phyloP scores from a whole-genome alignment of 2,797 vertebrate species.

The Dromococcyx pavoninus region DNA sequence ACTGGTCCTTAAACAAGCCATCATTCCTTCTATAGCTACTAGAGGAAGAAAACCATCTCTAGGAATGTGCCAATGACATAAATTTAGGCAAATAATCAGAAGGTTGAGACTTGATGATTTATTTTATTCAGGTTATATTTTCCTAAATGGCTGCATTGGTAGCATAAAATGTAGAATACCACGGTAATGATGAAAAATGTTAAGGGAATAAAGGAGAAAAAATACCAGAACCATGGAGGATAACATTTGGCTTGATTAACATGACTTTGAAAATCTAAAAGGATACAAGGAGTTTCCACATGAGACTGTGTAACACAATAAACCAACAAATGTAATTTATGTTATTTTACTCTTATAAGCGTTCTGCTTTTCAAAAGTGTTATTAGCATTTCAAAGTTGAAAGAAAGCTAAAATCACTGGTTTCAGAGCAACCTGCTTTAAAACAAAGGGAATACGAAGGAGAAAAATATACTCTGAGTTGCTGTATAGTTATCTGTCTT shows the following conservation, averaged over 20 bases:
- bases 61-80: neutral
- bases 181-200: neutral
- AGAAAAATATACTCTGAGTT: neutral
- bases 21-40: too few relatives aligned
- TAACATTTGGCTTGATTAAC: constrained; percentile 1
- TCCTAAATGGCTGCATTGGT: neutral
- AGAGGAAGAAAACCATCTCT: neutral
- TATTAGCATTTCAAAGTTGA: neutral
- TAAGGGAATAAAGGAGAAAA: neutral
- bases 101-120: neutral
- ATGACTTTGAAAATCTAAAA: neutral
- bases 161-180: neutral
- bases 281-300: neutral
- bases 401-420: neutral
- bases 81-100: neutral
- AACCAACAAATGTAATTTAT: neutral
- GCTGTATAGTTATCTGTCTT: neutral
- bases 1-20: neutral
- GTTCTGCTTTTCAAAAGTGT: neutral
- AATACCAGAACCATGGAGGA: neutral
- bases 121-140: neutral
- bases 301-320: neutral
- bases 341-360: neutral
- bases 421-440: neutral
- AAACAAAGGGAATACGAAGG: neutral